Conservation (phyloP, 2,888 invertebrate genomes). For the Cephus pygmeus region DNA sequence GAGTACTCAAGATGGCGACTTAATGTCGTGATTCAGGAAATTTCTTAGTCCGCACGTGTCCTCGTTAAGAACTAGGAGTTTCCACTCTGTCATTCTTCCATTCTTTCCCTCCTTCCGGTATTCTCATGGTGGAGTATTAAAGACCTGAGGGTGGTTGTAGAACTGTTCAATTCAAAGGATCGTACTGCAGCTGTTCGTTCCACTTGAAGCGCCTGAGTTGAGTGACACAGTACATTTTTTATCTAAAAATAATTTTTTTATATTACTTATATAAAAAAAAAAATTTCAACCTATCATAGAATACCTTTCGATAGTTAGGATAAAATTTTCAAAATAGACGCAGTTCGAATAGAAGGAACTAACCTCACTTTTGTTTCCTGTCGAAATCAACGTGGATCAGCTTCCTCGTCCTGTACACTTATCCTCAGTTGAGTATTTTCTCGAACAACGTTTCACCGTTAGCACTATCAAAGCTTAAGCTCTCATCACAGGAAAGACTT, state of each 20-base stretch:
- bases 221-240: background rate
- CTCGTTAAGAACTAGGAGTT: background rate
- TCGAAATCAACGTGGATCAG: background rate
- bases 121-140: background rate
- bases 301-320: background rate
- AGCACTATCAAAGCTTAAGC: no score
- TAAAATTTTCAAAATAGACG: background rate
- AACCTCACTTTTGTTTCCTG: background rate
- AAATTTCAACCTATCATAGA: background rate
- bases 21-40: background rate
- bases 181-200: background rate
- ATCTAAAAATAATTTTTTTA: background rate
- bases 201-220: background rate
- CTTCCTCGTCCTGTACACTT: no score
- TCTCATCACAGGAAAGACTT: background rate
- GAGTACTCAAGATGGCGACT: background rate
- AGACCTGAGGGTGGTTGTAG: background rate
- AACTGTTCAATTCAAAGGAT: background rate
- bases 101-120: background rate
- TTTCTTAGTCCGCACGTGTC: background rate
- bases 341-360: no score
- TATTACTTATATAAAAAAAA: no score
- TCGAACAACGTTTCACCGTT: background rate
- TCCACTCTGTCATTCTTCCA: background rate
- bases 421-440: background rate